These are phyloP conservation scores for Palythoa grandis DNA, from an alignment of 92 coral and sea anemone species.

Conservation along the genomic window DNA sequence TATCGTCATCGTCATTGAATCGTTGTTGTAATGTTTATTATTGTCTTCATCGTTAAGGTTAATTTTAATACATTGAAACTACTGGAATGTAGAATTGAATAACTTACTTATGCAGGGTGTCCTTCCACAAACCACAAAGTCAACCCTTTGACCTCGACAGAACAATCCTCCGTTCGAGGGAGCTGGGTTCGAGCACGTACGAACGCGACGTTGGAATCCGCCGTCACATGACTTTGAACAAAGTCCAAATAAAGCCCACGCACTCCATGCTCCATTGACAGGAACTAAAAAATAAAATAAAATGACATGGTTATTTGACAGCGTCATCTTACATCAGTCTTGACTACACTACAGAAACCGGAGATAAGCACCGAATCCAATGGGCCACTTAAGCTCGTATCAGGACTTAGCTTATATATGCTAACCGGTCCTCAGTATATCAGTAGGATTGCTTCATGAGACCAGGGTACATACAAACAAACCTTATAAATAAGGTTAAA, in stretches of 20 bases:
- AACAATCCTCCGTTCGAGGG: slow-evolving; percentile 4
- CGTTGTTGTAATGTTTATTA: too few relatives aligned
- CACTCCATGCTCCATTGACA: slow-evolving; percentile 12
- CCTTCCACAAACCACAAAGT: slow-evolving; percentile 4
- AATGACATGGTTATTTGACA: background rate
- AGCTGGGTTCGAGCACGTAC: slow-evolving; percentile 17
- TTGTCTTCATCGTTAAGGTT: too few relatives aligned
- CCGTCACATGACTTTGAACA: slow-evolving; percentile 19
- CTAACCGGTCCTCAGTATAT: too few relatives aligned
- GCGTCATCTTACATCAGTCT: background rate
- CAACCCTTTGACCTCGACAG: background rate
- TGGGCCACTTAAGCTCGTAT: too few relatives aligned
- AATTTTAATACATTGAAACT: too few relatives aligned
- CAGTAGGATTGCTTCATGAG: too few relatives aligned
- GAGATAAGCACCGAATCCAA: too few relatives aligned
- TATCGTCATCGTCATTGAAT: too few relatives aligned
- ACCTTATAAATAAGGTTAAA: too few relatives aligned
- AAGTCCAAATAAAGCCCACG: background rate
- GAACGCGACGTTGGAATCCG: slow-evolving; percentile 18
- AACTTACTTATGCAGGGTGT: background rate
- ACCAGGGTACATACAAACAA: too few relatives aligned
- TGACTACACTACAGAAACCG: background rate
- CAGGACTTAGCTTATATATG: too few relatives aligned
- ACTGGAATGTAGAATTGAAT: background rate
- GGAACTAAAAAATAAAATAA: background rate